Conservation (phyloP, 1,140 invertebrate species). For the Zaprionus capensis region DNA sequence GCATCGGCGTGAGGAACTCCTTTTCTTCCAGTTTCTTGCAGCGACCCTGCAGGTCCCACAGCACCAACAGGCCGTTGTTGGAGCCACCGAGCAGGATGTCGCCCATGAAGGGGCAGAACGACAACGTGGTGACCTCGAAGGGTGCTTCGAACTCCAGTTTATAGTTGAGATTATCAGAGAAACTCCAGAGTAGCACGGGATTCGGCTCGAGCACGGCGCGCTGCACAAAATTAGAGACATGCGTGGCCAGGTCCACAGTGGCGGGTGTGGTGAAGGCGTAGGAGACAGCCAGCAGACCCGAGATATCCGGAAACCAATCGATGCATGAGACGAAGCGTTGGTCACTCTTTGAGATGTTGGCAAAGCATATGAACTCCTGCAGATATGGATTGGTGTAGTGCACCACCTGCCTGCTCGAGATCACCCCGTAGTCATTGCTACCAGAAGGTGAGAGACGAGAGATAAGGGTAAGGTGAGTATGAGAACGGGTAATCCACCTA, state of each 20-base stretch:
- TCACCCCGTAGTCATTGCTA: conserved; percentile 77
- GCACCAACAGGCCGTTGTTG: conserved; percentile 88
- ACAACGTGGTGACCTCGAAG: conserved; percentile 87
- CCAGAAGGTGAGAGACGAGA: background rate
- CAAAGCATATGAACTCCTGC: conserved; percentile 81
- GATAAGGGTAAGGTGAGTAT: background rate
- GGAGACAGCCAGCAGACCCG: conserved; percentile 87
- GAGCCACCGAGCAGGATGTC: conserved; percentile 90
- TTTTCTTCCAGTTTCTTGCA: conserved; percentile 87
- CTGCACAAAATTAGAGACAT: conserved; percentile 78
- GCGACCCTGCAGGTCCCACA: conserved; percentile 90
- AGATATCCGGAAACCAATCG: conserved; percentile 89
- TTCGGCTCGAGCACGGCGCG: conserved; percentile 85
- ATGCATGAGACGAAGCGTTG: conserved; percentile 86
- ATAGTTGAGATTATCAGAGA: conserved; percentile 88
- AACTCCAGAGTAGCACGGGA: conserved; percentile 90
- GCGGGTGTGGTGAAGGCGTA: conserved; percentile 85
- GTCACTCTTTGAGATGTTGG: conserved; percentile 79
- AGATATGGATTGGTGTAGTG: conserved; percentile 72
- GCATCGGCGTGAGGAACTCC: conserved; percentile 86
- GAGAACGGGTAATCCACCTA: conserved; percentile 10
- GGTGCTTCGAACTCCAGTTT: conserved; percentile 89
- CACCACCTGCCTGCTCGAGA: conserved; percentile 57
- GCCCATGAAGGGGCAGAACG: conserved; percentile 89
- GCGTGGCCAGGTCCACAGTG: conserved; percentile 47